phyloP scores from a whole-genome alignment of 2,888 invertebrate species.

The Sthenelais limicola region DNA sequence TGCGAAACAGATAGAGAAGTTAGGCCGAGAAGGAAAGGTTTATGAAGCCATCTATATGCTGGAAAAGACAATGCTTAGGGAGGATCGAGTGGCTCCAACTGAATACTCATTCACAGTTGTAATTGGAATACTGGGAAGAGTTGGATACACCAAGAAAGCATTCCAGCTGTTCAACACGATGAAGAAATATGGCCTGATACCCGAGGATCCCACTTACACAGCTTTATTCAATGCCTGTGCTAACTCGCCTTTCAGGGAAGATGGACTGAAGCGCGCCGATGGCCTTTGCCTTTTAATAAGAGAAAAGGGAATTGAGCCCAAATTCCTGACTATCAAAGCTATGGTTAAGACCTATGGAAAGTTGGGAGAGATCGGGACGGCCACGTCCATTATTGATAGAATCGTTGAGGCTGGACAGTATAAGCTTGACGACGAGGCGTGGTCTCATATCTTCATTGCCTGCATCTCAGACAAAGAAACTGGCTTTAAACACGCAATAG shows the following conservation, averaged over 20 bases:
- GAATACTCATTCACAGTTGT: conserved; percentile 85
- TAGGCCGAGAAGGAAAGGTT: conserved; percentile 60
- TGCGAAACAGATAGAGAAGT: conserved; percentile 58
- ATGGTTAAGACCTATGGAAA: conserved; percentile 93
- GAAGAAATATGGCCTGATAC: conserved; percentile 79
- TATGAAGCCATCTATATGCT: conserved; percentile 85
- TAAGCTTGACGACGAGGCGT: conserved; percentile 78
- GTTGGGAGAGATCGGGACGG: conserved; percentile 83
- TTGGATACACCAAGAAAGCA: conserved; percentile 89
- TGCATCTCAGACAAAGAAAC: conserved; percentile 84
- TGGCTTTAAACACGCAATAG: conserved; percentile 86
- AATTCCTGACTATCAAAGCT: conserved; percentile 85
- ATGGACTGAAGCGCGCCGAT: conserved; percentile 81
- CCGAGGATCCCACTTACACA: conserved; percentile 84
- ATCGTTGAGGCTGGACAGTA: conserved; percentile 76
- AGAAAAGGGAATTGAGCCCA: conserved; percentile 78
- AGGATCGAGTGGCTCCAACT: conserved; percentile 85
- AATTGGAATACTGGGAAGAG: conserved; percentile 86
- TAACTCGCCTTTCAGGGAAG: conserved; percentile 79
- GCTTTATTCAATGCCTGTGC: conserved; percentile 91
- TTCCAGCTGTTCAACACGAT: conserved; percentile 84
- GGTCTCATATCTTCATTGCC: conserved; percentile 86
- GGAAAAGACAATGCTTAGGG: conserved; percentile 81
- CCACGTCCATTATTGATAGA: conserved; percentile 88
- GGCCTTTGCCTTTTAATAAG: conserved; percentile 80